Conservation (phyloP, 2,888 invertebrate species). For the Gasteruption jaculator region DNA sequence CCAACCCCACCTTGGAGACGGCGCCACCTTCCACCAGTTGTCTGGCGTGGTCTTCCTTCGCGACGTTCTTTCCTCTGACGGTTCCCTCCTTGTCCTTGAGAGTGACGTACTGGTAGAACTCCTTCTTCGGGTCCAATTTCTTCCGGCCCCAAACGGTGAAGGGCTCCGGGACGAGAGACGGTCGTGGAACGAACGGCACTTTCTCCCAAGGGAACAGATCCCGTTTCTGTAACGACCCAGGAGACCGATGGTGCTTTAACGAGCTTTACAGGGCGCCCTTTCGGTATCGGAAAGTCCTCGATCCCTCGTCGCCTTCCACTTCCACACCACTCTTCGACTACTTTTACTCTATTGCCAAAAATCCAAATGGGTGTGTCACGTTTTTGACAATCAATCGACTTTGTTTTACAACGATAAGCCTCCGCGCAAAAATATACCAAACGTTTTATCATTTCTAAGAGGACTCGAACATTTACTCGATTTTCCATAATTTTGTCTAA, state of each 20-base stretch:
- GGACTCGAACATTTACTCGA: too few species aligned
- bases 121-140: constrained; percentile 46
- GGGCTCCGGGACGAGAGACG: constrained; percentile 79
- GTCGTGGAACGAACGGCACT: constrained; percentile 81
- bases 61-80: constrained; percentile 41
- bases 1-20: constrained; percentile 44
- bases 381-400: too few species aligned
- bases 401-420: too few species aligned
- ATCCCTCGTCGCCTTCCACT: constrained; percentile 34
- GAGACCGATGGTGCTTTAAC: constrained; percentile 7
- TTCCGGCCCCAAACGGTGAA: constrained; percentile 79
- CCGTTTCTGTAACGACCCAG: constrained; percentile 64
- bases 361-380: too few species aligned
- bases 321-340: constrained; percentile 41
- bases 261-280: constrained; percentile 11
- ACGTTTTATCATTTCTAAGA: too few species aligned
- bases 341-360: too few species aligned
- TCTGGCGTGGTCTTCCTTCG: constrained; percentile 44
- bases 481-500: too few species aligned
- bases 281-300: constrained; percentile 6
- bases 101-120: constrained; percentile 47
- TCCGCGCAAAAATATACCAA: too few species aligned
- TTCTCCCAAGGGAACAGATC: constrained; percentile 80
- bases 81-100: constrained; percentile 41
- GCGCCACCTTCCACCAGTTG: constrained; percentile 46